These are phyloP conservation scores for Ardeotis arabs DNA, from an alignment of 2,113 vertebrate genomes.

Conservation along the genomic window DNA sequence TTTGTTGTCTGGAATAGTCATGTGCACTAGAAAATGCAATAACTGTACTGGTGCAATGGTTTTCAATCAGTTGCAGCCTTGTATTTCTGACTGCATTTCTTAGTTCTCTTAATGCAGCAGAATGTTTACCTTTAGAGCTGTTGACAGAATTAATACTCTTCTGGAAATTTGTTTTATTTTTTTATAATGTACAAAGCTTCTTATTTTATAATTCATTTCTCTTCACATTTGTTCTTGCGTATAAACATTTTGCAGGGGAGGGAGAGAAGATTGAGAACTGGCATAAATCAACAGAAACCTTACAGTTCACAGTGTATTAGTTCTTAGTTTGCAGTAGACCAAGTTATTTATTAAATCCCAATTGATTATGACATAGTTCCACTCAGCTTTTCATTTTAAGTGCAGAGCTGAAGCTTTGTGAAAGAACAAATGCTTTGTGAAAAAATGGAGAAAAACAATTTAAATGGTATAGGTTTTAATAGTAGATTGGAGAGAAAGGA, in stretches of 20 bases:
- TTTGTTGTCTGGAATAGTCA: neutral
- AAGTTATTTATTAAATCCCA: constrained; percentile 46
- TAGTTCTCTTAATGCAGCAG: neutral
- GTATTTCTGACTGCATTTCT: neutral
- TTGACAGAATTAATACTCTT: neutral
- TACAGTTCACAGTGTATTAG: constrained; percentile 29
- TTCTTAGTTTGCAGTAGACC: constrained; percentile 4
- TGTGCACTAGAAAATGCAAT: neutral
- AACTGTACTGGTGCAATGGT: neutral
- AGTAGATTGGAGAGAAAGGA: neutral
- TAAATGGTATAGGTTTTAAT: neutral
- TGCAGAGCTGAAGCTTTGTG: constrained; percentile 16
- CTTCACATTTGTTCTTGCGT: neutral
- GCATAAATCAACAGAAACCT: constrained; percentile 6
- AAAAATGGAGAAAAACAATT: neutral
- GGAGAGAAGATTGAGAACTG: neutral
- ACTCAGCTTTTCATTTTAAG: constrained; percentile 41
- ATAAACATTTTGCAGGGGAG: neutral
- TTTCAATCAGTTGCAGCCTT: neutral
- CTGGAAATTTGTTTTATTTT: neutral
- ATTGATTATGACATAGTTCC: constrained; percentile 25
- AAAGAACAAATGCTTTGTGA: neutral
- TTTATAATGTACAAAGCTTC: neutral
- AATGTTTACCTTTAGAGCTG: neutral
- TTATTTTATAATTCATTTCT: constrained; percentile 2